These are phyloP conservation scores for Salpingus planirostris DNA, from an alignment of 2,888 invertebrate species.

Conservation along the genomic window DNA sequence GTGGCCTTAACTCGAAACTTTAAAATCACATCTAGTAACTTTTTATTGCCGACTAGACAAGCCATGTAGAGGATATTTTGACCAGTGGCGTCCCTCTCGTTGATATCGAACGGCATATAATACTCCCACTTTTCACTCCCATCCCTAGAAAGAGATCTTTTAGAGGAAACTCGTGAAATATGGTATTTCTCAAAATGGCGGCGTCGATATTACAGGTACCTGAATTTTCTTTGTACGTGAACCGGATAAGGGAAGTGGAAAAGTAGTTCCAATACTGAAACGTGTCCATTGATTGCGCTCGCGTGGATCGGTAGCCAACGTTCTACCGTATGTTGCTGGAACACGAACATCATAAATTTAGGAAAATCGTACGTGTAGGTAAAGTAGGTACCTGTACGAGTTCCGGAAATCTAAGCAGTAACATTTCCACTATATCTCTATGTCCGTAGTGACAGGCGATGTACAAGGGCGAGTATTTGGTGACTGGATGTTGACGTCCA, in stretches of 20 bases:
- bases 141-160: slow-evolving; percentile 50
- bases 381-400: slow-evolving; percentile 54
- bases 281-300: slow-evolving; percentile 82
- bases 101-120: slow-evolving; percentile 84
- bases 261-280: slow-evolving; percentile 65
- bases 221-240: slow-evolving; percentile 52
- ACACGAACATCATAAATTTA: slow-evolving; percentile 5
- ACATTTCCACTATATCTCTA: slow-evolving; percentile 61
- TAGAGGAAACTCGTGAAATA: too few relatives aligned
- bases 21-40: slow-evolving; percentile 68
- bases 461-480: slow-evolving; percentile 87
- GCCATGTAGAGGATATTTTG: slow-evolving; percentile 89
- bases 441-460: slow-evolving; percentile 84
- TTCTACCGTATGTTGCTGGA: slow-evolving; percentile 77
- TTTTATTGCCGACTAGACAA: slow-evolving; percentile 71
- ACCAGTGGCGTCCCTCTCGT: slow-evolving; percentile 80
- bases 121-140: slow-evolving; percentile 71
- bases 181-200: not conserved
- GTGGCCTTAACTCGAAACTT: slow-evolving; percentile 58
- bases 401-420: slow-evolving; percentile 76
- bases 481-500: slow-evolving; percentile 81
- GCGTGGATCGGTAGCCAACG: slow-evolving; percentile 90
- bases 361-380: not conserved
- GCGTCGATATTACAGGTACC: slow-evolving; percentile 29
- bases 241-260: slow-evolving; percentile 76